Evolutionary conservation across 2,797 vertebrate species (phyloP).

Genomic region (Spheniscus humboldti): DNA sequence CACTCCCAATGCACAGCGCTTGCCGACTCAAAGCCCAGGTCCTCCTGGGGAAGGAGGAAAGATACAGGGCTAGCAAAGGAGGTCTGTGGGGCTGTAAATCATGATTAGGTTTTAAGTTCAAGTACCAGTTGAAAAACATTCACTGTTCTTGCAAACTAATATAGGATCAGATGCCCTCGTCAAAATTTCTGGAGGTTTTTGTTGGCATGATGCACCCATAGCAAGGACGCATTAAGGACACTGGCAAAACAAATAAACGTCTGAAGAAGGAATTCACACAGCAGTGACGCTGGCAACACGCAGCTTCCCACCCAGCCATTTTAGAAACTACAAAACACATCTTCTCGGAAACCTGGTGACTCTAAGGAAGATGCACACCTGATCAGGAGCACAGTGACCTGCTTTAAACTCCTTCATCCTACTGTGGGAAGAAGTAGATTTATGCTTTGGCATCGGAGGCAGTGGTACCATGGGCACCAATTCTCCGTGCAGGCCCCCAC

Average conservation of each 20-base stretch:
- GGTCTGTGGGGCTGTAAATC: background rate
- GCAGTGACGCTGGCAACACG: accelerated
- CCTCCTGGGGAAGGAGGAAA: background rate
- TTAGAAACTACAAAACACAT: background rate
- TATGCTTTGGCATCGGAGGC: background rate
- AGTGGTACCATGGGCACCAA: background rate
- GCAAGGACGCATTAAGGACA: background rate
- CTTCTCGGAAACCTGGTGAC: background rate
- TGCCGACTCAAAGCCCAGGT: background rate
- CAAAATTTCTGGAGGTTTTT: background rate
- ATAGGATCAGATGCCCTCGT: background rate
- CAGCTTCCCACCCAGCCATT: background rate
- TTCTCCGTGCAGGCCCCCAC: accelerated
- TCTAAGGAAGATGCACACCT: background rate
- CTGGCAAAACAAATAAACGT: background rate
- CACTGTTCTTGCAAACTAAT: background rate
- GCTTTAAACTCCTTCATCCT: background rate
- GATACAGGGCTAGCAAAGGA: background rate
- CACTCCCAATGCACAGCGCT: background rate
- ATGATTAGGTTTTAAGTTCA: background rate
- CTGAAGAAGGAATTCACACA: background rate
- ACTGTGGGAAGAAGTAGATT: background rate
- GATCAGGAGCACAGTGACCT: background rate
- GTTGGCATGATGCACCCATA: background rate
- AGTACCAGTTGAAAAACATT: background rate